These are phyloP conservation scores for Darwinula stevensoni DNA, from an alignment of 2,888 invertebrate genomes.

Conservation along the genomic window DNA sequence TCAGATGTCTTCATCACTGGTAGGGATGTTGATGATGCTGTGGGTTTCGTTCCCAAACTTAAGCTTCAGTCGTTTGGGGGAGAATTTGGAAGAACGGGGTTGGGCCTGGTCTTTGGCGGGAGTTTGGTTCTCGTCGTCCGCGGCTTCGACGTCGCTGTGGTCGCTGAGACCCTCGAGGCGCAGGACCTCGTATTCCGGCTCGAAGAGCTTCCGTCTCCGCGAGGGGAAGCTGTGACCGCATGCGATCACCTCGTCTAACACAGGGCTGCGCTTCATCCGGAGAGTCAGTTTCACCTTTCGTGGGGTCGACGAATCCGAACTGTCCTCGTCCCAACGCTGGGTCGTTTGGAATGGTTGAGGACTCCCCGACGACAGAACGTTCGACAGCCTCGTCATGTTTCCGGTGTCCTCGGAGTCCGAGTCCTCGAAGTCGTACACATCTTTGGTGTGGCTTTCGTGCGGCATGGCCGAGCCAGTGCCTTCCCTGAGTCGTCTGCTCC, in stretches of 20 bases:
- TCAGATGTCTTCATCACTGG: slow-evolving; percentile 7
- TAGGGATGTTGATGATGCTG: slow-evolving; percentile 58
- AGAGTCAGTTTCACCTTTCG: slow-evolving; percentile 37
- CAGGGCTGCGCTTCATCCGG: slow-evolving; percentile 58
- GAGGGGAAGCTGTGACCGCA: slow-evolving; percentile 31
- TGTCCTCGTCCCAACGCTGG: too few species aligned
- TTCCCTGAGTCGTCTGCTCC: too few species aligned
- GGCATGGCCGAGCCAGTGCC: slow-evolving; percentile 5
- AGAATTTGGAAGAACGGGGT: slow-evolving; percentile 25
- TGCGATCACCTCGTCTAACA: slow-evolving; percentile 52
- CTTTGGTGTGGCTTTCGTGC: slow-evolving; percentile 13
- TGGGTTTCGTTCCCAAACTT: slow-evolving; percentile 67
- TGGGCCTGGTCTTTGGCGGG: slow-evolving; percentile 21
- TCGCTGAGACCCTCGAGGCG: slow-evolving; percentile 32
- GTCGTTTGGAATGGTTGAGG: too few species aligned
- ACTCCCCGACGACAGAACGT: not conserved
- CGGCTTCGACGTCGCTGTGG: too few species aligned
- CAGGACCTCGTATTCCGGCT: slow-evolving; percentile 50
- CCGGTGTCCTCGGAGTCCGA: slow-evolving; percentile 16
- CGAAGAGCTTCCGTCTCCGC: not conserved
- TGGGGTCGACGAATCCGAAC: too few species aligned
- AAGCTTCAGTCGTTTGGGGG: slow-evolving; percentile 39
- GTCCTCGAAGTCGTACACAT: slow-evolving; percentile 25
- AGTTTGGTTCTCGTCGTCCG: not conserved
- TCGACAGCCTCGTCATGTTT: not conserved